A percentile compares a stretch with the other conserved stretches of the same genome.
Evolutionary conservation across 2,113 vertebrate genomes (phyloP).

Genomic region (Eclectus roratus): DNA sequence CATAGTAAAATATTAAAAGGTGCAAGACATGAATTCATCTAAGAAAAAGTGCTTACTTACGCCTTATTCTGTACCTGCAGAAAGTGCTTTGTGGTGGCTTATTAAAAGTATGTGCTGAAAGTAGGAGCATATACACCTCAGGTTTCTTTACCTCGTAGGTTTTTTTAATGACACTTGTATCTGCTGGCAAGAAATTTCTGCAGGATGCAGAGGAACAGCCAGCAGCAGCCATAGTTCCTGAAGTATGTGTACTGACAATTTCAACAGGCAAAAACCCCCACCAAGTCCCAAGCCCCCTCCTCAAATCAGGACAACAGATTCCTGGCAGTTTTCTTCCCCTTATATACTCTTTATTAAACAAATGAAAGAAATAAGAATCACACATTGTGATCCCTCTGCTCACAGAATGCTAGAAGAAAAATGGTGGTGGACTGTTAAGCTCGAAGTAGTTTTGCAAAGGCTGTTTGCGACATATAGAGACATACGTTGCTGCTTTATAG

Average conservation of each 20-base stretch:
- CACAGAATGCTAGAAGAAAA: not conserved
- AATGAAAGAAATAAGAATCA: not conserved
- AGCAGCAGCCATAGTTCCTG: not conserved
- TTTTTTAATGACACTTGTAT: not conserved
- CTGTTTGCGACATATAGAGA: slow-evolving; percentile 5
- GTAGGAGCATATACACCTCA: not conserved
- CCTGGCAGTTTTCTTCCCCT: not conserved
- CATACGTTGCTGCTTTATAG: slow-evolving; percentile 37
- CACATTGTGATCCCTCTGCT: not conserved
- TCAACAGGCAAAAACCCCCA: not conserved
- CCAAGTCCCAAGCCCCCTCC: not conserved
- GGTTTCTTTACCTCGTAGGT: not conserved
- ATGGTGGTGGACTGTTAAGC: not conserved
- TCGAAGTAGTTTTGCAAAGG: not conserved
- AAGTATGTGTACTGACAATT: not conserved
- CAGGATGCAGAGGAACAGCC: not conserved
- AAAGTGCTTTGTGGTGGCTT: not conserved
- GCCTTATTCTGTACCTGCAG: slow-evolving; percentile 34
- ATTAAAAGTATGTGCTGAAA: slow-evolving; percentile 13
- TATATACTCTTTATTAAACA: not conserved
- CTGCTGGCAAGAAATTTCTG: not conserved
- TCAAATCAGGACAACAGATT: not conserved
- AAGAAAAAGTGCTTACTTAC: slow-evolving; percentile 35
- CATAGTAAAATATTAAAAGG: slow-evolving; percentile 56
- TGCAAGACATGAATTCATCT: slow-evolving; percentile 11